Conservation (phyloP, 2,797 vertebrate genomes). For the Cyclopterus lumpus region DNA sequence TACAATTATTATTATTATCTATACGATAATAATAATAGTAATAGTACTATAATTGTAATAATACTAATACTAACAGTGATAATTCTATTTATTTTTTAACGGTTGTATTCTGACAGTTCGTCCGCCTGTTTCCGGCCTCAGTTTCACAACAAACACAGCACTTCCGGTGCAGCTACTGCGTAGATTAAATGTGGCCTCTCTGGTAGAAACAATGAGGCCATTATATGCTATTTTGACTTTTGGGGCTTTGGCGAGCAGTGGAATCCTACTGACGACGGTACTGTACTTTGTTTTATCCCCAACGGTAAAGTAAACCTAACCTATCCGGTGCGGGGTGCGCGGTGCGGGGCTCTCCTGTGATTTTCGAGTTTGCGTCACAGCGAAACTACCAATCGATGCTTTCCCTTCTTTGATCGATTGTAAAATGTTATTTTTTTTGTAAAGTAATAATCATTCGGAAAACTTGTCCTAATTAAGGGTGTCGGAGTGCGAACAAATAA, state of each 20-base stretch:
- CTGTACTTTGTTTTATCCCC: constrained; percentile 64
- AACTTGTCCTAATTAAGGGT: neutral
- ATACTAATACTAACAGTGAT: neutral
- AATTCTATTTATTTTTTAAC: neutral
- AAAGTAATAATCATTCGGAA: neutral
- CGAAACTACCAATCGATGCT: neutral
- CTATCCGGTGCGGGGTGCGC: neutral
- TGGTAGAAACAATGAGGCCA: constrained; percentile 62
- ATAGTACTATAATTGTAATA: fast-evolving
- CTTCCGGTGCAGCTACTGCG: neutral
- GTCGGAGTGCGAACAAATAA: neutral
- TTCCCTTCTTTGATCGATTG: neutral
- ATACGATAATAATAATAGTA: neutral
- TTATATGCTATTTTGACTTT: constrained; percentile 55
- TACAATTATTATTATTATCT: neutral
- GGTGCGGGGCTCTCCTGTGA: neutral
- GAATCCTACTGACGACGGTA: constrained; percentile 63
- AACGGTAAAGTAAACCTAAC: constrained; percentile 69
- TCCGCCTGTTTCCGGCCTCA: neutral
- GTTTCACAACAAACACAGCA: constrained; percentile 33
- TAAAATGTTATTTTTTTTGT: neutral
- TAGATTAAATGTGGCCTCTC: neutral
- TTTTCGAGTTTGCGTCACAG: neutral
- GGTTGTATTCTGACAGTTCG: neutral
- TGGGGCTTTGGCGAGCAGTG: constrained; percentile 57